Percentiles rank a stretch among this genome's conserved stretches.
These are phyloP conservation scores for Temnothorax curvispinosus DNA, from an alignment of 1,140 invertebrate genomes.

Conservation along the genomic window DNA sequence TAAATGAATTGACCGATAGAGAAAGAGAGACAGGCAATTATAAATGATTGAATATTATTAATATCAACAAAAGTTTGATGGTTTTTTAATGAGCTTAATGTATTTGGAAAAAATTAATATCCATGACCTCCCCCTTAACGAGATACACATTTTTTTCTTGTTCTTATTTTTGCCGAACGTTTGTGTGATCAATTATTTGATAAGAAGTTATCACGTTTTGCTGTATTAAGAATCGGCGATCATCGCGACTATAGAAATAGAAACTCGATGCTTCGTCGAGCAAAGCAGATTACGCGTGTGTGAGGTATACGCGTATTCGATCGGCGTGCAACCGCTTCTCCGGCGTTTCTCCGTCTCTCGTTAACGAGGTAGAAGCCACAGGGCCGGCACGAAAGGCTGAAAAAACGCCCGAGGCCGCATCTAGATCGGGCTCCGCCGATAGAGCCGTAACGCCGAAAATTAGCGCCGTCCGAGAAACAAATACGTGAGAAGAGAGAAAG, in stretches of 20 bases:
- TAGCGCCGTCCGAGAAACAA: conserved; percentile 80
- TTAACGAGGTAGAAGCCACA: conserved; percentile 63
- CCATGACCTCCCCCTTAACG: no score
- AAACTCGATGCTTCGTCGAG: conserved; percentile 5
- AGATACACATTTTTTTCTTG: background rate
- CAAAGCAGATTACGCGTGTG: background rate
- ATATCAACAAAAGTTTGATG: background rate
- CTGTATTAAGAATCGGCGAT: conserved; percentile 20
- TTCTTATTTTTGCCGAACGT: background rate
- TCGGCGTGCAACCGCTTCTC: conserved; percentile 18
- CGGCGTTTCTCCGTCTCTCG: conserved; percentile 64
- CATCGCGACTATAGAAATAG: conserved; percentile 27
- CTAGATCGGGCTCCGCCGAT: conserved; percentile 71
- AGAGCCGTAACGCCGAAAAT: conserved; percentile 82
- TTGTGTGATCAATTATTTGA: conserved; percentile 14
- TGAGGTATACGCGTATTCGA: background rate
- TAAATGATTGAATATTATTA: background rate
- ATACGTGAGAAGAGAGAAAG: conserved; percentile 64
- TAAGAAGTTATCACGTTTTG: background rate
- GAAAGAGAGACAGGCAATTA: background rate
- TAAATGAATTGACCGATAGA: background rate
- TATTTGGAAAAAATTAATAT: background rate
- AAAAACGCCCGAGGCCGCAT: conserved; percentile 58
- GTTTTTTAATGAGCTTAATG: background rate
- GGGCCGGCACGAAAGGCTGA: conserved; percentile 51